A percentile compares a stretch with the other conserved stretches of the same genome.
These are phyloP conservation scores for Passerina amoena DNA, from an alignment of 2,113 vertebrate genomes.

Conservation along the genomic window DNA sequence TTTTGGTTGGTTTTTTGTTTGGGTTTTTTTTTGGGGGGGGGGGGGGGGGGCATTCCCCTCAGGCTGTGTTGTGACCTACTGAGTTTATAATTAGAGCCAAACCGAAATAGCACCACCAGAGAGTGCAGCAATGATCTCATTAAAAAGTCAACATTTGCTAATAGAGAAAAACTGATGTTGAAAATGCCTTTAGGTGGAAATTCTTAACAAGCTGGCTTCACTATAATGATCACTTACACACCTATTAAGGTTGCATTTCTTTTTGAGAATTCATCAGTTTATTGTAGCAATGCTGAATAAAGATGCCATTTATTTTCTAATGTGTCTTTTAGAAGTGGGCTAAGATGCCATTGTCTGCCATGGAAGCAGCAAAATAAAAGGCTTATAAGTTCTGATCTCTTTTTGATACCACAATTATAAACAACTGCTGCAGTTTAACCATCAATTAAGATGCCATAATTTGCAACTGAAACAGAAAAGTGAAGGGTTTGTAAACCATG, in stretches of 20 bases:
- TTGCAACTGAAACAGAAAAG: background rate
- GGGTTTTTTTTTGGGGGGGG: accelerated
- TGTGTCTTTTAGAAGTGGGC: background rate
- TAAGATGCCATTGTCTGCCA: background rate
- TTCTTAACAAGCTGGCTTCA: background rate
- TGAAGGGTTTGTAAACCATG: background rate
- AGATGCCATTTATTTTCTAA: background rate
- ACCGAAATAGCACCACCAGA: background rate
- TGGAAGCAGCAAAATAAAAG: background rate
- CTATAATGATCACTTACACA: background rate
- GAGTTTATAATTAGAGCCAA: constrained; percentile 1
- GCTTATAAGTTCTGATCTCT: background rate
- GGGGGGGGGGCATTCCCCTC: no score
- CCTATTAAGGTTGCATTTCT: background rate
- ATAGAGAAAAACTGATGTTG: background rate
- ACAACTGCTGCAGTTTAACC: background rate
- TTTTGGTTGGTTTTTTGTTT: background rate
- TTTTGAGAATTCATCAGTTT: background rate
- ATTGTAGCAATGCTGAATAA: background rate
- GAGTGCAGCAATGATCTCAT: background rate
- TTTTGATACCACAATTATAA: background rate
- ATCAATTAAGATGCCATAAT: background rate
- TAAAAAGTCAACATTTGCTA: background rate
- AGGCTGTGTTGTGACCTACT: background rate
- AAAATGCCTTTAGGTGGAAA: background rate